phyloP scores from a whole-genome alignment of 2,113 vertebrate species.

The Kobus ellipsiprymnus region DNA sequence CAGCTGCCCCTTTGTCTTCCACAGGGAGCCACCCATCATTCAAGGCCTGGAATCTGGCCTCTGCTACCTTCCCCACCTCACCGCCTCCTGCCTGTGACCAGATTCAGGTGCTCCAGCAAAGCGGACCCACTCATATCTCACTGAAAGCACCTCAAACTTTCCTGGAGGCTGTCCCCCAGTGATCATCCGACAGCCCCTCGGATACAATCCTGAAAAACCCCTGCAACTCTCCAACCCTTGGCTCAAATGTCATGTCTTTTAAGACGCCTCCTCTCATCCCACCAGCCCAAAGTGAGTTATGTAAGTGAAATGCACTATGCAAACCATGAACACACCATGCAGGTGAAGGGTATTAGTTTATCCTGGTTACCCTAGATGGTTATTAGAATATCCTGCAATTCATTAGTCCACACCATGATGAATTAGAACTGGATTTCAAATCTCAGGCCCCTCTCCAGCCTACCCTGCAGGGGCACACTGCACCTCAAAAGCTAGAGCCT shows the following conservation, averaged over 20 bases:
- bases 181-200: neutral
- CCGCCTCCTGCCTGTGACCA: neutral
- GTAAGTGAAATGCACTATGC: neutral
- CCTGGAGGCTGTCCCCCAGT: neutral
- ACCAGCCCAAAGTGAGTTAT: neutral
- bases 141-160: neutral
- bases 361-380: neutral
- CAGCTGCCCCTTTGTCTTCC: neutral
- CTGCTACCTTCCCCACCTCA: neutral
- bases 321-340: neutral
- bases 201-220: neutral
- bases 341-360: neutral
- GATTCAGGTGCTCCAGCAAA: neutral
- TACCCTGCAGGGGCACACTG: neutral
- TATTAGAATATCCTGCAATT: neutral
- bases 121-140: neutral
- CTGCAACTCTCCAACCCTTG: neutral
- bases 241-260: neutral
- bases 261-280: neutral
- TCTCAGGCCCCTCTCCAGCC: neutral
- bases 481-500: neutral
- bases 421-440: constrained; percentile 24
- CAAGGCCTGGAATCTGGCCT: neutral
- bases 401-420: neutral
- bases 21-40: neutral